Evolutionary conservation across 1,140 invertebrate species (phyloP), one percentile per base, ranked within the genome.

Genomic region (Neelides sp.): DNA sequence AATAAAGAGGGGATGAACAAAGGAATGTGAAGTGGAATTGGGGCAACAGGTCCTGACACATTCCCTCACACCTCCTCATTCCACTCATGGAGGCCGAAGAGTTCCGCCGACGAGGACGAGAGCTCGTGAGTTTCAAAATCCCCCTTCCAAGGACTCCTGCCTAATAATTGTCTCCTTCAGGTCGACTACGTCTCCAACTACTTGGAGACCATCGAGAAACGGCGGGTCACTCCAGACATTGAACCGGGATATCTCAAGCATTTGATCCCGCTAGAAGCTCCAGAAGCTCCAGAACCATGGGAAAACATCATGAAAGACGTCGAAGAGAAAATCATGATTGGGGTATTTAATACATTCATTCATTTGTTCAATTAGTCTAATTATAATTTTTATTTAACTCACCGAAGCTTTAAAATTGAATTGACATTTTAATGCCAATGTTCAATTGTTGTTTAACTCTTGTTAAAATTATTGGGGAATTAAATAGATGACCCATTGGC

Each of bases 161-260:
- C n/a, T n/a, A n/a, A n/a, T n/a, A n/a, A n/a, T n/a, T 95, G 97
- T n/a, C n/a, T n/a, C n/a, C n/a, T n/a, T n/a, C n/a, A n/a, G 89
- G 83, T 98, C 19, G 94, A 98, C 64, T 99, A 95, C 66, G 96
- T 98, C 52, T 91, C 89, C 66, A 79, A 90, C 50, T 98, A 98
- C 67, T 74, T 94, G 75, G 87, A 82, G 50, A 92, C 83, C 27
- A 79, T 98, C 46, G 64, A 71, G 17, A 75, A 78, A 32, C 52
- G 87, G 17, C 73, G 89, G 34, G 92, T 96, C 0, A 92, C 87
- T 2, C 89, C 92, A 0, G 79, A 77, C 36, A 83, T 95, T 32
- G 88, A 90, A 62, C 88, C 87, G 3, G 93, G 93, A 4, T 98
- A 98, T 69, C 74, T 99, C 17, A 74, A 80, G 46, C 72, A 78